Percentiles rank a stretch among this genome's conserved stretches.
phyloP scores from a whole-genome alignment of 2,113 vertebrate genomes.

The Lepus europaeus region DNA sequence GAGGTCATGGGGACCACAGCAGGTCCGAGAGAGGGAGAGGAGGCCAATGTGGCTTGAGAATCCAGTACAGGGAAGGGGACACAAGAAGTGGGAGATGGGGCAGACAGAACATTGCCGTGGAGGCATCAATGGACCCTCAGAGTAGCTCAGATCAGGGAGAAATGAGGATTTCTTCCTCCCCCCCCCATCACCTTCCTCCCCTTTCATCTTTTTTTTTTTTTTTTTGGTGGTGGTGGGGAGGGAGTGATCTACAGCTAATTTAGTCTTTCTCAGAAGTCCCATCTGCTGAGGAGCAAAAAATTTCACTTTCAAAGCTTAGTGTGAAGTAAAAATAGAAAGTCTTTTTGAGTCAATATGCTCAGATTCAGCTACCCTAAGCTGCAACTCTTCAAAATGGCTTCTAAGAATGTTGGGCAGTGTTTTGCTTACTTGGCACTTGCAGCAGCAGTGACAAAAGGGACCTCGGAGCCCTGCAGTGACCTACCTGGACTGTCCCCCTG shows the following conservation, averaged over 20 bases:
- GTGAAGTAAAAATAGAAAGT: neutral
- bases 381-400: neutral
- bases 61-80: too few relatives aligned
- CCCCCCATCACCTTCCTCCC: neutral
- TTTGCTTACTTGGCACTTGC: neutral
- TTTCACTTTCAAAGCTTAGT: neutral
- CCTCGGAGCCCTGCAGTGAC: neutral
- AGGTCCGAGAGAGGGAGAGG: neutral
- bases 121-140: neutral
- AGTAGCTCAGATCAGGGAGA: too few relatives aligned
- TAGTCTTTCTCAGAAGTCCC: constrained; percentile 28
- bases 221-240: neutral
- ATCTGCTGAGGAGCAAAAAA: constrained; percentile 12
- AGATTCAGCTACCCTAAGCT: neutral
- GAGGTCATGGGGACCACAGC: too few relatives aligned
- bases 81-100: neutral
- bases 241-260: neutral
- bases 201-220: too few relatives aligned
- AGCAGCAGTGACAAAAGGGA: neutral
- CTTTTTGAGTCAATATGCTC: neutral
- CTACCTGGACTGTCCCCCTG: neutral
- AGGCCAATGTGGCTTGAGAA: neutral
- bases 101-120: neutral
- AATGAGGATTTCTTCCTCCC: neutral
- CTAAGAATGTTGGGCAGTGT: neutral